Conservation (phyloP, 2,888 invertebrate species). For the Sisyra terminalis region DNA sequence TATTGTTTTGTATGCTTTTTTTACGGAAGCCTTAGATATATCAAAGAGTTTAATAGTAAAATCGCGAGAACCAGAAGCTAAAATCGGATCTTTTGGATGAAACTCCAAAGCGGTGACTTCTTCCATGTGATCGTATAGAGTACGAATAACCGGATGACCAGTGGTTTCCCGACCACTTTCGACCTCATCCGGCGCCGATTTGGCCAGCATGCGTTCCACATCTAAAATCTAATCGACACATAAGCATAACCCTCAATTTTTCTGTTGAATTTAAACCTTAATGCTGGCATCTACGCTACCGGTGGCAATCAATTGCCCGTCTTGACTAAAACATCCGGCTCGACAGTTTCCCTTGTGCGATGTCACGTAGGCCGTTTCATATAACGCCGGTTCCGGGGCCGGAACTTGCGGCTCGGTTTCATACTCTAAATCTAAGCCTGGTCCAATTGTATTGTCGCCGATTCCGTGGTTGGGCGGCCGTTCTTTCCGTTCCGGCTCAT, state of each 20-base stretch:
- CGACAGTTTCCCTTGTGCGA: slow-evolving; percentile 94
- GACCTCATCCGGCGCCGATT: slow-evolving; percentile 84
- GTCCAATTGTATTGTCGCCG: slow-evolving; percentile 44
- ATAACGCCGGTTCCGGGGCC: slow-evolving; percentile 92
- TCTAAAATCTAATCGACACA: slow-evolving; percentile 58
- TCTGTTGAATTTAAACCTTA: slow-evolving; percentile 39
- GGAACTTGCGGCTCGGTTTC: slow-evolving; percentile 87
- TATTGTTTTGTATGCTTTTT: slow-evolving; percentile 92
- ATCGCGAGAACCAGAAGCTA: slow-evolving; percentile 90
- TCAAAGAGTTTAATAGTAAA: slow-evolving; percentile 93
- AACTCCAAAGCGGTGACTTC: slow-evolving; percentile 95
- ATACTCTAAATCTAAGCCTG: slow-evolving; percentile 82
- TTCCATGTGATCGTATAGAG: slow-evolving; percentile 92
- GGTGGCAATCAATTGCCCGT: slow-evolving; percentile 92
- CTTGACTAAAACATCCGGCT: slow-evolving; percentile 88
- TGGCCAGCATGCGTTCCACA: slow-evolving; percentile 97
- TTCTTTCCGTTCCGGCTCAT: slow-evolving; percentile 61
- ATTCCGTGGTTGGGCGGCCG: slow-evolving; percentile 38
- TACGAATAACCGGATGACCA: slow-evolving; percentile 95
- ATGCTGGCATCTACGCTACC: slow-evolving; percentile 98
- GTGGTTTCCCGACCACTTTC: slow-evolving; percentile 72
- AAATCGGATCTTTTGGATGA: slow-evolving; percentile 86
- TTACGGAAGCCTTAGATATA: slow-evolving; percentile 95
- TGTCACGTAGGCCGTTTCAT: slow-evolving; percentile 98
- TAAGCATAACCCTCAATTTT: slow-evolving; percentile 4